phyloP scores from a whole-genome alignment of 2,113 vertebrate genomes.

The Gopherus evgoodei region DNA sequence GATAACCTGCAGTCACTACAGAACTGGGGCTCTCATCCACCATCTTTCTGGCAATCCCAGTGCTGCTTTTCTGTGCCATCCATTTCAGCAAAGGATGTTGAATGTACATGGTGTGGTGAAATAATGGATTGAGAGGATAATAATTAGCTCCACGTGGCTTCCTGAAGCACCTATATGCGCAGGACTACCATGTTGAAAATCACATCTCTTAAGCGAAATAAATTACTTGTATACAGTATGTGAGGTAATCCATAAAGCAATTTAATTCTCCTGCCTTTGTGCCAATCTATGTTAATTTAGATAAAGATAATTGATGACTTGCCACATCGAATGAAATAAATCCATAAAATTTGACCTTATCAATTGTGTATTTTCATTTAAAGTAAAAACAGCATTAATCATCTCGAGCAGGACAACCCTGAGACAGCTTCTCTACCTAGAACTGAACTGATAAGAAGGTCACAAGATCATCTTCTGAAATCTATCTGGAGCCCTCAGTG shows the following conservation, averaged over 20 bases:
- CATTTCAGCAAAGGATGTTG: slow-evolving; percentile 10
- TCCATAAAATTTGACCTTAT: slow-evolving; percentile 66
- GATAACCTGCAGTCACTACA: neutral
- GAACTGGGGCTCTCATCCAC: neutral
- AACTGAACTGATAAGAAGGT: slow-evolving; percentile 28
- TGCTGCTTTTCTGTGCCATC: neutral
- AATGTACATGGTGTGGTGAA: neutral
- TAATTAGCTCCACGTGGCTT: slow-evolving; percentile 27
- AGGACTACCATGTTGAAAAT: slow-evolving; percentile 15
- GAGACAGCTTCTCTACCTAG: slow-evolving; percentile 38
- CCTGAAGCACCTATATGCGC: neutral
- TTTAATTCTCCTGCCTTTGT: slow-evolving; percentile 56
- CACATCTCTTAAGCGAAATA: slow-evolving; percentile 40
- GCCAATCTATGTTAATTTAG: slow-evolving; percentile 61
- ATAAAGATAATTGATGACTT: slow-evolving; percentile 70
- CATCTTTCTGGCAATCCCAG: neutral
- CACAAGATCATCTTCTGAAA: slow-evolving; percentile 47
- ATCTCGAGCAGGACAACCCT: slow-evolving; percentile 20
- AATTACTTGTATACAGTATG: slow-evolving; percentile 1
- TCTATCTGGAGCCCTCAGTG: neutral
- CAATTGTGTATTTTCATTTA: slow-evolving; percentile 57
- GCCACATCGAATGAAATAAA: slow-evolving; percentile 59
- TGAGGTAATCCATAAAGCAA: slow-evolving; percentile 64
- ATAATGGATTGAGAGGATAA: slow-evolving; percentile 33
- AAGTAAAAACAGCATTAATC: slow-evolving; percentile 68